phyloP scores from a whole-genome alignment of 2,888 invertebrate genomes.

The Dasypogon diadema region DNA sequence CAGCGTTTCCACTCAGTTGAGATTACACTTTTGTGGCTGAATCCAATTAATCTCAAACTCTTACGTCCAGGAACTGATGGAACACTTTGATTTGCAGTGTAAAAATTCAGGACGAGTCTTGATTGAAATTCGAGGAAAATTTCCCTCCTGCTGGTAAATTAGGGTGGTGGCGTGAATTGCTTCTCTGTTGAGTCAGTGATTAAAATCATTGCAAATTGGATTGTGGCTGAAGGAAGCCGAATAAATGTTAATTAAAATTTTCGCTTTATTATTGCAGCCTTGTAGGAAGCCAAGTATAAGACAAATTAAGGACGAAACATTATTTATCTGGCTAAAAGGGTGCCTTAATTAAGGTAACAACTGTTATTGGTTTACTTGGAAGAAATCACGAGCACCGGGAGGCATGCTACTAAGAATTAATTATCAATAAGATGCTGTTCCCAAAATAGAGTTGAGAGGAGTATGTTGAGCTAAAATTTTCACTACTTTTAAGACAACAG shows the following conservation, averaged over 20 bases:
- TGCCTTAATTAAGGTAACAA: no score
- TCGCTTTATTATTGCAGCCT: neutral
- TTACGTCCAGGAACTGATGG: constrained; percentile 8
- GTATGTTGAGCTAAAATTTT: no score
- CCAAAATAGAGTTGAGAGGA: no score
- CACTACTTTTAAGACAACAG: no score
- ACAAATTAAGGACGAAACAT: no score
- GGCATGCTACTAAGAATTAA: no score
- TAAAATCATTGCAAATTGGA: constrained; percentile 39
- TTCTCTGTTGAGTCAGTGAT: constrained; percentile 35
- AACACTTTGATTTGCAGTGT: constrained; percentile 26
- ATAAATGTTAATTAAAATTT: constrained; percentile 41
- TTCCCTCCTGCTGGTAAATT: neutral
- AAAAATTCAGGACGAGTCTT: constrained; percentile 43
- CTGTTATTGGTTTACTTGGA: no score
- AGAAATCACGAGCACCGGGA: no score
- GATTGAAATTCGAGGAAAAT: constrained; percentile 41
- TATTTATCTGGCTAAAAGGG: no score
- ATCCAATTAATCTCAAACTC: constrained; percentile 42
- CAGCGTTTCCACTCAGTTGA: neutral
- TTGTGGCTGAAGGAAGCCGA: neutral
- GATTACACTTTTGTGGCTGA: constrained; percentile 36
- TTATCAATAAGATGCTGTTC: no score
- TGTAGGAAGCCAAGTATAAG: neutral
- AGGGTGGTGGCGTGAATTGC: constrained; percentile 30